phyloP scores from a whole-genome alignment of 2,888 invertebrate genomes.

The Caenorhabditis sp. region DNA sequence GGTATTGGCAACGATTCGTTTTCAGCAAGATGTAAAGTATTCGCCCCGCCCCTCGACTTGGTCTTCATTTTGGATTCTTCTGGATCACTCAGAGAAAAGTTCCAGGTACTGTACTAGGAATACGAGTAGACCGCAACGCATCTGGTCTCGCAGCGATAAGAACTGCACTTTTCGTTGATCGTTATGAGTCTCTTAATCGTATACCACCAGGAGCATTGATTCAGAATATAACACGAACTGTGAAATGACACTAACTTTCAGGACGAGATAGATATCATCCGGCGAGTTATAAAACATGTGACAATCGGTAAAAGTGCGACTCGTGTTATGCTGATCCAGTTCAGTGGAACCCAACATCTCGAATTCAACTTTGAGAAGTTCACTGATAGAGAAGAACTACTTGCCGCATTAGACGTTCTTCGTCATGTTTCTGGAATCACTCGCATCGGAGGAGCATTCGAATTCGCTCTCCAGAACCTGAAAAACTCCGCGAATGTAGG shows the following conservation, averaged over 20 bases:
- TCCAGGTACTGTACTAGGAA: slow-evolving; percentile 67
- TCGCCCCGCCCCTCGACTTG: slow-evolving; percentile 80
- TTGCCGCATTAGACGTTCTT: slow-evolving; percentile 77
- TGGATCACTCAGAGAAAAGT: slow-evolving; percentile 80
- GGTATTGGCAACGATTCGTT: too few species aligned
- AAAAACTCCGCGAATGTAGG: slow-evolving; percentile 71
- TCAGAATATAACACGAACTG: not conserved
- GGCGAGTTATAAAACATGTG: slow-evolving; percentile 78
- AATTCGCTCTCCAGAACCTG: slow-evolving; percentile 76
- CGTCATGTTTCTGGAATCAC: slow-evolving; percentile 82
- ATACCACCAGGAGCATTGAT: too few species aligned
- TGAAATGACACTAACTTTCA: too few species aligned
- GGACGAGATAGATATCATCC: slow-evolving; percentile 81
- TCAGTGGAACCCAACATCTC: slow-evolving; percentile 82
- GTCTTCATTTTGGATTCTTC: slow-evolving; percentile 81
- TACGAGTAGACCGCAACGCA: too few species aligned
- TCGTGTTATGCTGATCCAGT: slow-evolving; percentile 81
- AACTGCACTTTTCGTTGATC: too few species aligned
- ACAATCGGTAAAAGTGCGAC: slow-evolving; percentile 80
- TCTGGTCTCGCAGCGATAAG: too few species aligned
- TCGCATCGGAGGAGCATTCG: slow-evolving; percentile 81
- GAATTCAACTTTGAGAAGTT: slow-evolving; percentile 81
- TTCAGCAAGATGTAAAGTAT: slow-evolving; percentile 81
- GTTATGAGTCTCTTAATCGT: too few species aligned
- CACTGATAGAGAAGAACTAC: slow-evolving; percentile 76